Evolutionary conservation across 2,113 vertebrate species (phyloP).

Genomic region (Erpornis zantholeuca): DNA sequence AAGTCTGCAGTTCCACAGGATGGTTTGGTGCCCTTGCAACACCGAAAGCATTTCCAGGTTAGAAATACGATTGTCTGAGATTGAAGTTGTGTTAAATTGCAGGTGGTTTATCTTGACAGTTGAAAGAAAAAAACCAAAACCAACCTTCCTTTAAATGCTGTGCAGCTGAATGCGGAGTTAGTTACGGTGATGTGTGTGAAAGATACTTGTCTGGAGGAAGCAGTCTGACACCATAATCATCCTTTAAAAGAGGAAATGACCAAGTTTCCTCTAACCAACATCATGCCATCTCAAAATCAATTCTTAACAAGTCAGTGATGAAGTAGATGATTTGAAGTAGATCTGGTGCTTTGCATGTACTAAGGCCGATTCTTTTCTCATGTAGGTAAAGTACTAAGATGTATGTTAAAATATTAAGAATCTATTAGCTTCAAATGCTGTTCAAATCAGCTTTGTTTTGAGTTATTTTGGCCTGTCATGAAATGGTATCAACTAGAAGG

Average conservation of each 20-base stretch:
- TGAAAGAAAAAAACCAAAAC: background rate
- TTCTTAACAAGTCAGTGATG: background rate
- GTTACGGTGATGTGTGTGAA: background rate
- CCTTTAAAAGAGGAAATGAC: background rate
- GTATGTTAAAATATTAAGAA: background rate
- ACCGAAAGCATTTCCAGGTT: background rate
- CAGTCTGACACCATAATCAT: background rate
- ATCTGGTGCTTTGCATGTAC: background rate
- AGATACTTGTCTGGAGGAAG: background rate
- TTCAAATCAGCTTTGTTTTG: background rate
- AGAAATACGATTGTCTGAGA: background rate
- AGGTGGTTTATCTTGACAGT: background rate
- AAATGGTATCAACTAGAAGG: background rate
- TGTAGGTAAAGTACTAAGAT: background rate
- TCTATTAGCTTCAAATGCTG: background rate
- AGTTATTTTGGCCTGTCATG: background rate
- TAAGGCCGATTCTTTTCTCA: background rate
- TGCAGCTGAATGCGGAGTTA: background rate
- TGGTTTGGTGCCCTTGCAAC: background rate
- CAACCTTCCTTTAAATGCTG: background rate
- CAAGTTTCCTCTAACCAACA: background rate
- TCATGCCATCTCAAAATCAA: background rate
- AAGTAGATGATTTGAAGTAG: background rate
- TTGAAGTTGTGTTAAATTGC: background rate
- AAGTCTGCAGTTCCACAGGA: background rate